phyloP scores from a whole-genome alignment of 2,113 vertebrate genomes.

The Siniperca chuatsi region DNA sequence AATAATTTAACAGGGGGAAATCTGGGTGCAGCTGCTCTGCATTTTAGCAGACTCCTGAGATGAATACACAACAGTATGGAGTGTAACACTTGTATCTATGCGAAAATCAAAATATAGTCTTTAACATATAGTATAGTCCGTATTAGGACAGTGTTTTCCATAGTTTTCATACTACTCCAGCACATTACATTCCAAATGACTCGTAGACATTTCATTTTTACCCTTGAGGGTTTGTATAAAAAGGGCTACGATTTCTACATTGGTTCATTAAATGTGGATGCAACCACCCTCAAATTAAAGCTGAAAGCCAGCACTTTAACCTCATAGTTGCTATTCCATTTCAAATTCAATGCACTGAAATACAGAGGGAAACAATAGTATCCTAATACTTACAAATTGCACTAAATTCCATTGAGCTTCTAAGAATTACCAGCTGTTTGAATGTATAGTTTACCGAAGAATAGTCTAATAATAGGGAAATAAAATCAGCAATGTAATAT shows the following conservation, averaged over 20 bases:
- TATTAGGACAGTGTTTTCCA: background rate
- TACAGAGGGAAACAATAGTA: background rate
- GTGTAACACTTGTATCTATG: background rate
- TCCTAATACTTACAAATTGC: background rate
- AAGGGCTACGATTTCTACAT: background rate
- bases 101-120: background rate
- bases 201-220: background rate
- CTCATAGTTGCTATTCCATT: background rate
- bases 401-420: conserved; percentile 5
- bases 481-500: background rate
- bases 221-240: background rate
- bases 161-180: background rate
- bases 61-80: background rate
- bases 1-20: conserved; percentile 54
- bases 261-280: background rate
- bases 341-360: background rate
- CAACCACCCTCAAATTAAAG: background rate
- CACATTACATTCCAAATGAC: background rate
- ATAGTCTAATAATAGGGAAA: background rate
- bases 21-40: conserved; percentile 19
- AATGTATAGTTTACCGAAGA: background rate
- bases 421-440: background rate
- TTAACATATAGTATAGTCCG: background rate
- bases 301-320: background rate
- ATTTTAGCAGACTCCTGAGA: background rate